Percentiles rank a stretch among this genome's conserved stretches.
phyloP scores from a whole-genome alignment of 2,888 invertebrate species.

The Dioctria rufipes region DNA sequence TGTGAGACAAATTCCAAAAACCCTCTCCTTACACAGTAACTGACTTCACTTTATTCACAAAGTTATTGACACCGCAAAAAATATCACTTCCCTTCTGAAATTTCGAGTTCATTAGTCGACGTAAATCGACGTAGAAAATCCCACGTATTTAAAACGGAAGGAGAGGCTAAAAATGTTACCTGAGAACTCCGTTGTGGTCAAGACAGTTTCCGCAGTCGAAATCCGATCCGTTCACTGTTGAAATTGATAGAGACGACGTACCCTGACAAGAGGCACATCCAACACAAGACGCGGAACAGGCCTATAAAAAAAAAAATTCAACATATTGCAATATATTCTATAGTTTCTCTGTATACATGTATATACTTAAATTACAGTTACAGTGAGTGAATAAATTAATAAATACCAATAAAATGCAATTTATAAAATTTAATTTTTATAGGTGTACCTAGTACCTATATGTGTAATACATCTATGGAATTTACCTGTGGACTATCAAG shows the following conservation, averaged over 20 bases:
- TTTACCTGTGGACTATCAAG: constrained; percentile 72
- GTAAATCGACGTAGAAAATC: constrained; percentile 39
- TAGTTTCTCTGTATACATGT: background rate
- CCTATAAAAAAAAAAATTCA: constrained; percentile 66
- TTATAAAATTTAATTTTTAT: background rate
- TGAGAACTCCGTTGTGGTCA: constrained; percentile 64
- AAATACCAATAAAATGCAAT: background rate
- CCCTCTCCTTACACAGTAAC: constrained; percentile 17
- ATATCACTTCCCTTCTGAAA: constrained; percentile 46
- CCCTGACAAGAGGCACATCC: constrained; percentile 71
- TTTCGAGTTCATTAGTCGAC: constrained; percentile 51
- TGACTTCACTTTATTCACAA: constrained; percentile 35
- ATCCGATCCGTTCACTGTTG: constrained; percentile 69
- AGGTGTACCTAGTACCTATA: background rate
- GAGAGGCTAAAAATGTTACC: constrained; percentile 57
- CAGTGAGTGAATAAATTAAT: background rate
- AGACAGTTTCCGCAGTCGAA: constrained; percentile 72
- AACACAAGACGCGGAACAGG: constrained; percentile 71
- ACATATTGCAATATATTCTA: constrained; percentile 14
- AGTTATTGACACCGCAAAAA: constrained; percentile 42
- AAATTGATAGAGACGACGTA: constrained; percentile 69
- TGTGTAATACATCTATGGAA: constrained; percentile 41
- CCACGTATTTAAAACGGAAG: constrained; percentile 50
- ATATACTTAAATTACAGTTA: constrained; percentile 1
- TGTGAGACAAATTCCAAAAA: constrained; percentile 38